A percentile compares a stretch with the other conserved stretches of the same genome.
Conservation (phyloP, 2,113 vertebrate species). For the Psilopsiagon aurifrons region DNA sequence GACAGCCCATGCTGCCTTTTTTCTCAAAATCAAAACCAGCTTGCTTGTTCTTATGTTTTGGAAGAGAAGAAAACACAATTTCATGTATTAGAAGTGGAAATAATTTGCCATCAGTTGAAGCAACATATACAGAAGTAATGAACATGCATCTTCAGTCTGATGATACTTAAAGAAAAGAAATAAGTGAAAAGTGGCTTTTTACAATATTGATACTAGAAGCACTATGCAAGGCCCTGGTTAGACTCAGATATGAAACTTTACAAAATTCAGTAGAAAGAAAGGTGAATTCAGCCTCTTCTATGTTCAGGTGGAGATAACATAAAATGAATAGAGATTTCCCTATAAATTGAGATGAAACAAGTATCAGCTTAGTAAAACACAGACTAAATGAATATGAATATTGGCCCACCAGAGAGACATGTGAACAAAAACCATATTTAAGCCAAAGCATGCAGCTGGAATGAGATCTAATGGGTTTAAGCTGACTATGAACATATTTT, state of each 20-base stretch:
- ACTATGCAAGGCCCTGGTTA: neutral
- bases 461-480: neutral
- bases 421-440: neutral
- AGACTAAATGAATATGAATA: neutral
- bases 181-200: neutral
- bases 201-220: neutral
- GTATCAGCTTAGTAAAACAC: neutral
- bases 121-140: neutral
- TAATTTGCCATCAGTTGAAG: neutral
- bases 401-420: neutral
- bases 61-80: neutral
- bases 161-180: neutral
- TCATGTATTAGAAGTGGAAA: neutral
- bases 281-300: fast-evolving
- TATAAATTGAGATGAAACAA: neutral
- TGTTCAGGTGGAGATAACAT: neutral
- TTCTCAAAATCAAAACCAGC: neutral
- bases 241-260: neutral
- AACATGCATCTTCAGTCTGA: neutral
- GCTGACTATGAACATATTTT: neutral
- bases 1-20: neutral
- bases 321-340: neutral
- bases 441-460: neutral
- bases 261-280: neutral
- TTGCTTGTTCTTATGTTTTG: neutral